Base-by-base conservation (phyloP, 2,113 vertebrate genomes). In the Todiramphus saurophagus region DNA sequence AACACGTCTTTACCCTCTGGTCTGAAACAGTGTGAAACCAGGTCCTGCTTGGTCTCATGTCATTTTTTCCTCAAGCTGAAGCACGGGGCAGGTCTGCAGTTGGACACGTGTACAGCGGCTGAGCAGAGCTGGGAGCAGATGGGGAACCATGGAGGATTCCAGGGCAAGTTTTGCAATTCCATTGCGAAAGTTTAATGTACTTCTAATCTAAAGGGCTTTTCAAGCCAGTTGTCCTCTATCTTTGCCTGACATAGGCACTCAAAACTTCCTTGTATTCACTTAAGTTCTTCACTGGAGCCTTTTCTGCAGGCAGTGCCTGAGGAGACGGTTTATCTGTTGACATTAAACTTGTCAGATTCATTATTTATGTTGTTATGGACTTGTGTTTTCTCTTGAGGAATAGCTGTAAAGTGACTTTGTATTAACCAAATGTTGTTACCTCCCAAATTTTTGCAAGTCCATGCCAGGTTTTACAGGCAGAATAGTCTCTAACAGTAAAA, bases 391-490 rank as follows among this genome's bases (percentile, higher is more conserved):
- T 25, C 27, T 68, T 58, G 74, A 91, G 66, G 63, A 92, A 44
- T 69, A 85, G 48, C 77, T 79, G 69, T 78, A 68, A 91, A 94
- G 69, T 33, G 33, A 44, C 73, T 91, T 89, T 55, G 19, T 66
- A 3, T 74, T 69, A 62, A 50, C 35, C 48, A 30, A 6, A 50
- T 66, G 43, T 51, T 87, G 28, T 35, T 70, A 46, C 37, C 14
- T 95, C 70, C 83, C 50, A 50, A 37, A 46, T 39, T 92, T 90
- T 46, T 89, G 35, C 7, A 93, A 92, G 87, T 96, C 96, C 92
- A 92, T 58, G 74, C 86, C 95, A 92, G 86, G 51, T 95, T 96
- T 97, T 96, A 59, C 64, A 81, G 73, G 64, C 85, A 56, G 85
- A 90, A 74, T 51, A 51, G 68, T 12, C 43, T 89, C 58, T 75